Evolutionary conservation across 2,888 invertebrate species (phyloP), one percentile per base, ranked within the genome.

Genomic region (Poecilobothrus nobilitatus): DNA sequence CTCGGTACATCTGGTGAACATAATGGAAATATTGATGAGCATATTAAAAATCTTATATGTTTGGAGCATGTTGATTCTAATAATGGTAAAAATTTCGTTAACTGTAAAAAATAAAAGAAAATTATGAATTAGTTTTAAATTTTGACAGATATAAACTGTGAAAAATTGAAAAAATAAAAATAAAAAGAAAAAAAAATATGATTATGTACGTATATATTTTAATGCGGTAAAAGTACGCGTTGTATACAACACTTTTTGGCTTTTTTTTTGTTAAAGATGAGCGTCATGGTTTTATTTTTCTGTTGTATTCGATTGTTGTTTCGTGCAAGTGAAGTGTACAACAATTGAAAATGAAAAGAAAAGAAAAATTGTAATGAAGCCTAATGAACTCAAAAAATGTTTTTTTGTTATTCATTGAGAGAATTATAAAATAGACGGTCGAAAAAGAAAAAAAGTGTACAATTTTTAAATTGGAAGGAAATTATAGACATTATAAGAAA

Each of bases 1-100:
- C 90, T 90, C 34, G 90, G 88, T 72, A 92, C 91, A 80, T 93
- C 90, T 77, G 91, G 91, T 41, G 94, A 92, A 82, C 95, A 96
- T 80, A 96, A 90, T 61, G 95, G 95, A 12, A 92, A 91, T 81
- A 92, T 92, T 68, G 95, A 90, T 20, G 94, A 92, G 83, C 95
- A 96, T 71, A 96, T 86, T 78, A 95, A 90, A 81, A 95, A 91
- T 74, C 91, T 87, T 63, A 93, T 87, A 77, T 92, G 90, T 69
- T 86, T 84, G 6, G 93, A 93, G 79, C 95, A 95, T 67, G 90
- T 89, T 76, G 89, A 89, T 73, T 91, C 86, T 68, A 94, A 86
- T 71, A 94, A 84, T 1, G 88, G 89, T 76, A 88, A 84, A 81
- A 90, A 89, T 71, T 86, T 83, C 71, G 86, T 82, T 79, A 91